phyloP scores from a whole-genome alignment of 2,113 vertebrate species.

The Silurus glanis region DNA sequence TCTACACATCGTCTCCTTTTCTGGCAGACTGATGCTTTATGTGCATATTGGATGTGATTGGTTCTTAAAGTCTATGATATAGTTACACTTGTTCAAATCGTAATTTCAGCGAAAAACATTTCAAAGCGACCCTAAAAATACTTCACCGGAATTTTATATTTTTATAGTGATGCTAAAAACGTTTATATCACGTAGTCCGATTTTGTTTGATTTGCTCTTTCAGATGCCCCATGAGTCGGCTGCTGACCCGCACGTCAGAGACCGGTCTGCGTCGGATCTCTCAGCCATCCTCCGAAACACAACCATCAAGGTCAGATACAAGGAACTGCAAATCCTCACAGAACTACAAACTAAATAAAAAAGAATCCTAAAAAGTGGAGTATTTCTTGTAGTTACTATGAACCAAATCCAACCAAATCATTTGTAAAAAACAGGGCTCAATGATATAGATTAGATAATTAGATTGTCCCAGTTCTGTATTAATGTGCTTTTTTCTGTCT shows the following conservation, averaged over 20 bases:
- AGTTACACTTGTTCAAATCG: neutral
- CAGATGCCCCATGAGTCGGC: constrained; percentile 81
- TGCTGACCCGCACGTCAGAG: constrained; percentile 57
- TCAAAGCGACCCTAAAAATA: neutral
- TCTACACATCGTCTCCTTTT: neutral
- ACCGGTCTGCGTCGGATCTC: constrained; percentile 43
- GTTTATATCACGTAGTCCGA: too few species aligned
- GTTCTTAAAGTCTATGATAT: neutral
- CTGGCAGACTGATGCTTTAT: neutral
- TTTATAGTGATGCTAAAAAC: neutral
- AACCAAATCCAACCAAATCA: neutral
- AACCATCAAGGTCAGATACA: constrained; percentile 45
- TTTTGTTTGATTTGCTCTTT: constrained; percentile 15
- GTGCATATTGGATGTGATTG: neutral
- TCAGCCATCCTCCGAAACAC: constrained; percentile 28
- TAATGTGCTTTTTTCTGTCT: neutral
- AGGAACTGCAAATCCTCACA: neutral
- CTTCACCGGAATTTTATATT: neutral
- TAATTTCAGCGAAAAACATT: neutral
- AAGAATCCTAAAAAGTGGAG: neutral
- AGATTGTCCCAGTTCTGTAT: neutral
- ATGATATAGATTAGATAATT: neutral
- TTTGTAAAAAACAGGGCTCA: neutral
- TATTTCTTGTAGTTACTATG: neutral
- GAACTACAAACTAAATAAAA: neutral